A percentile compares a stretch with the other conserved stretches of the same genome.
Conservation (phyloP, 2,113 vertebrate genomes). For the Aegotheles bennettii region DNA sequence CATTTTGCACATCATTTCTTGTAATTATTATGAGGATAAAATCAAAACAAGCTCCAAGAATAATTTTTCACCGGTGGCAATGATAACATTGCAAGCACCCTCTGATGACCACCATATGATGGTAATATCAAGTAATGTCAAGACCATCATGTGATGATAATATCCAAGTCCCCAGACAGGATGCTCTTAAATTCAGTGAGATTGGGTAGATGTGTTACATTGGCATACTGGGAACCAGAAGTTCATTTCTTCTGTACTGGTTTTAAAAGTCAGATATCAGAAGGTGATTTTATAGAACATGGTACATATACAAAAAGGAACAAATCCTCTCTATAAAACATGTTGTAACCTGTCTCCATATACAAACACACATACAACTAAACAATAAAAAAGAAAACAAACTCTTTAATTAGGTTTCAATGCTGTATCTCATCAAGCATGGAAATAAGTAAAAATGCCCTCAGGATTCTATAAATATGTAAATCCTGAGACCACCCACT, state of each 20-base stretch:
- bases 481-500: conserved; percentile 23
- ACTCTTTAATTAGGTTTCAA: conserved; percentile 25
- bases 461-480: conserved; percentile 31
- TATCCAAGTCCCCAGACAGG: not conserved
- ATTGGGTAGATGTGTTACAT: not conserved
- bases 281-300: not conserved
- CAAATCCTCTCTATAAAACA: not conserved
- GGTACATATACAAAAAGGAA: not conserved
- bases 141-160: not conserved
- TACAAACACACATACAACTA: not conserved
- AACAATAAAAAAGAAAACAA: not conserved
- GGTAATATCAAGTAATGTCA: not conserved
- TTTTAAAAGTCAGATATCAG: not conserved
- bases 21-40: not conserved
- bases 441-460: not conserved
- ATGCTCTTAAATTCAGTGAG: not conserved
- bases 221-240: not conserved
- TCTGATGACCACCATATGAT: not conserved
- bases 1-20: not conserved
- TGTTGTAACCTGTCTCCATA: not conserved
- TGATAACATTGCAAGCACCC: not conserved
- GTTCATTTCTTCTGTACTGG: not conserved
- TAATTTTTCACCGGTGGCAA: not conserved
- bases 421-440: not conserved
- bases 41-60: not conserved